Percentiles rank a stretch among this genome's conserved stretches.
Evolutionary conservation across 2,113 vertebrate genomes (phyloP).

Genomic region (Stercorarius parasiticus): DNA sequence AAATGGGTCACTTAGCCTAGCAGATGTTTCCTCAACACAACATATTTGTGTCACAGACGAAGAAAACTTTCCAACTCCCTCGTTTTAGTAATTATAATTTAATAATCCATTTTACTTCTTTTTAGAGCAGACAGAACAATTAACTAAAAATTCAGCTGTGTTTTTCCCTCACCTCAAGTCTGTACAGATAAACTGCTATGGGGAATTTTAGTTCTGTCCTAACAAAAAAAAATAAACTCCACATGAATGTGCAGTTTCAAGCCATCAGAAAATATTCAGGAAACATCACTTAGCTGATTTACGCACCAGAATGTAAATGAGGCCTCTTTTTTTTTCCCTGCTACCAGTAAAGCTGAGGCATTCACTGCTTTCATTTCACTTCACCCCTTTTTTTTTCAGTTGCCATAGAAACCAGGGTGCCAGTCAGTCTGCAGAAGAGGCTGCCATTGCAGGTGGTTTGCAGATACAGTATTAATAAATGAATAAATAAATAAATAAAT

Average conservation of each 20-base stretch:
- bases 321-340: background rate
- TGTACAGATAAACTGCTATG: background rate
- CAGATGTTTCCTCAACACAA: constrained; percentile 19
- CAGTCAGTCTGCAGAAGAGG: constrained; percentile 33
- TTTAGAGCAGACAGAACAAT: background rate
- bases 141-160: background rate
- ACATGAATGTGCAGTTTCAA: constrained; percentile 4
- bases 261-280: constrained; percentile 47
- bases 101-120: background rate
- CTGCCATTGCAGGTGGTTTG: constrained; percentile 65
- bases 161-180: background rate
- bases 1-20: constrained; percentile 13
- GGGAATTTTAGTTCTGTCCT: background rate
- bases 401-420: constrained; percentile 59
- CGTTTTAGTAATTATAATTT: background rate
- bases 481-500: constrained; percentile 6
- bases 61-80: background rate
- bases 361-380: constrained; percentile 46
- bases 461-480: constrained; percentile 49
- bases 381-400: background rate
- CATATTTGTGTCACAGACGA: background rate
- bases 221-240: background rate
- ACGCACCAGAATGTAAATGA: constrained; percentile 65
- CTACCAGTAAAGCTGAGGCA: constrained; percentile 41
- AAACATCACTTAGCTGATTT: constrained; percentile 52